phyloP scores from a whole-genome alignment of 2,888 invertebrate species.

The Eupeodes luniger region DNA sequence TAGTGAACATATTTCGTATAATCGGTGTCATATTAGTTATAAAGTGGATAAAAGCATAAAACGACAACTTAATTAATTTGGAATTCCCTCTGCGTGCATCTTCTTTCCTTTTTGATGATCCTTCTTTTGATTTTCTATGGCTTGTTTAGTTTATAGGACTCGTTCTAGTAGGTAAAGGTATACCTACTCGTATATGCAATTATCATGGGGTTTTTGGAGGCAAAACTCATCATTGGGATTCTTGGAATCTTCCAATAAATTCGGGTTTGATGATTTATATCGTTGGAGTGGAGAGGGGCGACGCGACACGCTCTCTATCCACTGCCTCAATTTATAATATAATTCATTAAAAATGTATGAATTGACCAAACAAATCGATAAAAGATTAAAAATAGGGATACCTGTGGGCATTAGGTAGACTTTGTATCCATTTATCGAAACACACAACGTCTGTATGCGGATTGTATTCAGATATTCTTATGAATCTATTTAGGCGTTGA shows the following conservation, averaged over 20 bases:
- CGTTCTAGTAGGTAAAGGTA: slow-evolving; percentile 6
- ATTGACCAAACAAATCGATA: slow-evolving; percentile 82
- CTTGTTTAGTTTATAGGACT: slow-evolving; percentile 14
- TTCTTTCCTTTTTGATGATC: slow-evolving; percentile 26
- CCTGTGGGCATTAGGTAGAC: slow-evolving; percentile 19
- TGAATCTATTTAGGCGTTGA: slow-evolving; percentile 63
- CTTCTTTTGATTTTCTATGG: slow-evolving; percentile 50
- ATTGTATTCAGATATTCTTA: slow-evolving; percentile 49
- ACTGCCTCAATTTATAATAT: slow-evolving; percentile 80
- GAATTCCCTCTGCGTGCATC: slow-evolving; percentile 79
- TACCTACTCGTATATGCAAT: neutral
- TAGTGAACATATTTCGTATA: slow-evolving; percentile 84
- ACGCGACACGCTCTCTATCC: slow-evolving; percentile 14
- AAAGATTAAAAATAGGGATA: slow-evolving; percentile 79
- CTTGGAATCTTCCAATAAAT: slow-evolving; percentile 54
- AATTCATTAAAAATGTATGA: slow-evolving; percentile 83
- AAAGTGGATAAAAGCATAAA: slow-evolving; percentile 84
- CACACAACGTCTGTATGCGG: slow-evolving; percentile 29
- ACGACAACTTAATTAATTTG: slow-evolving; percentile 84
- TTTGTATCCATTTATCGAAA: slow-evolving; percentile 23
- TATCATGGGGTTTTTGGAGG: slow-evolving; percentile 26
- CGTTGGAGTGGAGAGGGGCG: slow-evolving; percentile 5
- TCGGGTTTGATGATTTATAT: slow-evolving; percentile 70
- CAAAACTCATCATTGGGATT: slow-evolving; percentile 53
- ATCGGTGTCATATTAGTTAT: slow-evolving; percentile 84